Evolutionary conservation across 2,888 invertebrate species (phyloP).

Genomic region (Latrodectus hesperus): DNA sequence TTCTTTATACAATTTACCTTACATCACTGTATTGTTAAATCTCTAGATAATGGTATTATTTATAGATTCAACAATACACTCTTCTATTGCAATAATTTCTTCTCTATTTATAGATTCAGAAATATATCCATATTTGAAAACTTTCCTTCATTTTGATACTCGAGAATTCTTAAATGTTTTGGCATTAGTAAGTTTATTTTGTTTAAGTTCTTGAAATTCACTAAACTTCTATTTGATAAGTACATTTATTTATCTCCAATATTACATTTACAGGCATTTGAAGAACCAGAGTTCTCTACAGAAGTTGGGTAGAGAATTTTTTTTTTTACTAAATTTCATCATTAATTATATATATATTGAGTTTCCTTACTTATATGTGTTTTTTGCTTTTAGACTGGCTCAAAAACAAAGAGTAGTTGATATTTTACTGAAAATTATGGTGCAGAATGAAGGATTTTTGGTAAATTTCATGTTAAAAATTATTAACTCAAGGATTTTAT

Average conservation of each 20-base stretch:
- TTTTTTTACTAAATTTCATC: constrained; percentile 5
- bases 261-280: constrained; percentile 80
- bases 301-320: constrained; percentile 76
- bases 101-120: constrained; percentile 71
- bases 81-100: background rate
- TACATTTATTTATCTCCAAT: constrained; percentile 1
- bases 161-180: constrained; percentile 90
- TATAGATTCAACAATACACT: too few relatives aligned
- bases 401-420: constrained; percentile 85
- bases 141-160: constrained; percentile 86
- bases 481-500: background rate
- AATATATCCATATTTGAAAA: constrained; percentile 76
- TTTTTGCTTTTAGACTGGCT: constrained; percentile 72
- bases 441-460: constrained; percentile 80
- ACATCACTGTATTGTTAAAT: too few relatives aligned
- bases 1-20: too few relatives aligned
- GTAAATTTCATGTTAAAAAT: constrained; percentile 76
- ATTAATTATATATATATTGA: background rate
- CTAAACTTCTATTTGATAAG: background rate
- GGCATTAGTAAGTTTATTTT: constrained; percentile 77
- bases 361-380: background rate
- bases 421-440: constrained; percentile 85
- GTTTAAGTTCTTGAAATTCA: background rate
- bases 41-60: too few relatives aligned
- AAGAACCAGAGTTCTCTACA: constrained; percentile 85